A percentile compares a stretch with the other conserved stretches of the same genome.
phyloP scores from a whole-genome alignment of 2,113 vertebrate genomes.

The Nesoenas mayeri region DNA sequence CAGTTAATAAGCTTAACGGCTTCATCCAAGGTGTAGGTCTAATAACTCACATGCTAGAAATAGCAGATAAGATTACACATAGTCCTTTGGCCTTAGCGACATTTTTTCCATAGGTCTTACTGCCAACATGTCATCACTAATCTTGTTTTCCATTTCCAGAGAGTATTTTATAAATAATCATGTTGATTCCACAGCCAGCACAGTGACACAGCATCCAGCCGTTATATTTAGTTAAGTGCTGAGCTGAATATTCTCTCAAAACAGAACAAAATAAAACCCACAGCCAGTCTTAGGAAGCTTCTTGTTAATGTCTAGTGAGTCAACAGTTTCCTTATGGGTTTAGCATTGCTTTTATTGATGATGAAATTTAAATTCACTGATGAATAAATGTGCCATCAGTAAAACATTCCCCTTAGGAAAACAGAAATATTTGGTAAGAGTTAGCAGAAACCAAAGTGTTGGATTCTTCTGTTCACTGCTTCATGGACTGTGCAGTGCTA shows the following conservation, averaged over 20 bases:
- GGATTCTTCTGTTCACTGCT: neutral
- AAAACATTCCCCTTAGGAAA: neutral
- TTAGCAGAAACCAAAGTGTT: neutral
- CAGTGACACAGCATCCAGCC: slow-evolving; percentile 51
- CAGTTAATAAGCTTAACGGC: slow-evolving; percentile 59
- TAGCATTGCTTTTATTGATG: neutral
- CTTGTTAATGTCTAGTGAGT: slow-evolving; percentile 23
- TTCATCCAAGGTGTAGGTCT: slow-evolving; percentile 64
- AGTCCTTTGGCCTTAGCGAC: slow-evolving; percentile 41
- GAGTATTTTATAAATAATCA: slow-evolving; percentile 68
- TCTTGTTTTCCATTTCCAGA: slow-evolving; percentile 70
- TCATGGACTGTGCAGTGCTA: neutral
- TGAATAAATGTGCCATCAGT: neutral
- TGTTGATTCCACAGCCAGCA: slow-evolving; percentile 55
- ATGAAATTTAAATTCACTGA: neutral
- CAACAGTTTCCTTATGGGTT: neutral
- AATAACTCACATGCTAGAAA: slow-evolving; percentile 66
- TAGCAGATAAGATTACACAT: slow-evolving; percentile 63
- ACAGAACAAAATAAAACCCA: slow-evolving; percentile 8
- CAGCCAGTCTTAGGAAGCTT: neutral
- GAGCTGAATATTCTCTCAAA: slow-evolving; percentile 36
- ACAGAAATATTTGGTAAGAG: neutral
- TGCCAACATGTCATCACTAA: slow-evolving; percentile 52
- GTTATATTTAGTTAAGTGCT: slow-evolving; percentile 51
- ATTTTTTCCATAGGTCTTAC: slow-evolving; percentile 58